phyloP scores from a whole-genome alignment of 2,113 vertebrate genomes.

The Rhineura floridana region DNA sequence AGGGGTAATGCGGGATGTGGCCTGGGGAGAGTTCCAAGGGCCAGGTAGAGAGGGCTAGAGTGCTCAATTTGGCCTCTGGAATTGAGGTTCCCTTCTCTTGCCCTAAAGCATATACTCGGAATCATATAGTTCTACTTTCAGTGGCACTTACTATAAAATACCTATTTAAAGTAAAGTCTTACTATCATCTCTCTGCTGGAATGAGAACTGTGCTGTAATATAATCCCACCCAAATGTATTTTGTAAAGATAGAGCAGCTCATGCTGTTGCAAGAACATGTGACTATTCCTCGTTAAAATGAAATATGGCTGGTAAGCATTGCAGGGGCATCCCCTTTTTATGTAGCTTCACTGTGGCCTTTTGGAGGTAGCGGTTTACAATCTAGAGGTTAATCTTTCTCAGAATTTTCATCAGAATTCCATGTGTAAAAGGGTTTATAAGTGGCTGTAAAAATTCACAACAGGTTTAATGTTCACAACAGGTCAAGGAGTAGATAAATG shows the following conservation, averaged over 20 bases:
- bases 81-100: no score
- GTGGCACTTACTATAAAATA: neutral
- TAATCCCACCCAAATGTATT: neutral
- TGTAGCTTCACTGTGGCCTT: neutral
- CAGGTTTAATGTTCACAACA: neutral
- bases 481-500: neutral
- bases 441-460: conserved; percentile 2
- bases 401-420: conserved; percentile 10
- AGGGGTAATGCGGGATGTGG: no score
- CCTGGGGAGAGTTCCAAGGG: no score
- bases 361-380: neutral
- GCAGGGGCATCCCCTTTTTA: neutral
- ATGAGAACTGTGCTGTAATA: neutral
- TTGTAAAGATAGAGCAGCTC: neutral
- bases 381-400: neutral
- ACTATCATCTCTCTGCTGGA: neutral
- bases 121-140: no score
- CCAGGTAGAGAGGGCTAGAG: no score
- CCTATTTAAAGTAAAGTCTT: neutral
- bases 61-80: no score
- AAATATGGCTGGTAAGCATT: neutral
- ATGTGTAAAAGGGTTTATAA: neutral
- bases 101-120: no score
- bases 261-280: neutral
- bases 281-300: neutral